Base-by-base conservation (phyloP, 2,888 invertebrate species). In the Ctena decussata region DNA sequence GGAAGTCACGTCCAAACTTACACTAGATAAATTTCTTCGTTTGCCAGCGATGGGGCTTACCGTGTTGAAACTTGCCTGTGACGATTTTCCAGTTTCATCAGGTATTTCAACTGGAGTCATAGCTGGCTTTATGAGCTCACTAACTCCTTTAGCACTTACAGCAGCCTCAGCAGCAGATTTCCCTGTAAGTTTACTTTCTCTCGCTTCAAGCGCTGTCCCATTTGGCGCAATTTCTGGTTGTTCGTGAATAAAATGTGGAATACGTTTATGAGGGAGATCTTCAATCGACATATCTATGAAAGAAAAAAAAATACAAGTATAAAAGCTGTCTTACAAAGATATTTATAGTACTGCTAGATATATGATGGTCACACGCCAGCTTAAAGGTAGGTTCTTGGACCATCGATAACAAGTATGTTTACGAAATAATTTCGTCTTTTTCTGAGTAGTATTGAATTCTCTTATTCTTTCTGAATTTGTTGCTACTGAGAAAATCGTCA, bases 221-320 rank as follows among this genome's bases (percentile, higher is more conserved):
- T 32, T 76, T n/a, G 80, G 80, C 12, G 80, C 75, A 53, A 49
- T 70, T 21, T 37, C 70, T 24, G 60, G 75, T 35, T 30, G 57
- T 0, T 44, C 75, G 41, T 70, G 35, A 37, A 53, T 71, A 53
- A 53, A 76, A 5, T 39, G 49, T 0, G 41, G 57, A 30, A 53
- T 71, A 24, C 8, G 15, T 27, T 80, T n/a, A 57, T 75, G 80
- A 5, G 35, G 49, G 11, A 76, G 27, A 60, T 30, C 44, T 30
- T 39, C 76, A 27, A 53, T 41, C 44, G 53, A 12, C 41, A 44
- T 46, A n/a, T 35, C 57, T 75, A n/a, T 44, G 69, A 27, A 0
- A 39, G 65, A 46, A 77, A 41, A 69, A 24, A 46, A 5, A 21
- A n/a, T n/a, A n/a, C n/a, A n/a, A n/a, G n/a, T n/a, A n/a, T n/a